Conservation (phyloP, 2,113 vertebrate genomes). For the Lampris incognitus region DNA sequence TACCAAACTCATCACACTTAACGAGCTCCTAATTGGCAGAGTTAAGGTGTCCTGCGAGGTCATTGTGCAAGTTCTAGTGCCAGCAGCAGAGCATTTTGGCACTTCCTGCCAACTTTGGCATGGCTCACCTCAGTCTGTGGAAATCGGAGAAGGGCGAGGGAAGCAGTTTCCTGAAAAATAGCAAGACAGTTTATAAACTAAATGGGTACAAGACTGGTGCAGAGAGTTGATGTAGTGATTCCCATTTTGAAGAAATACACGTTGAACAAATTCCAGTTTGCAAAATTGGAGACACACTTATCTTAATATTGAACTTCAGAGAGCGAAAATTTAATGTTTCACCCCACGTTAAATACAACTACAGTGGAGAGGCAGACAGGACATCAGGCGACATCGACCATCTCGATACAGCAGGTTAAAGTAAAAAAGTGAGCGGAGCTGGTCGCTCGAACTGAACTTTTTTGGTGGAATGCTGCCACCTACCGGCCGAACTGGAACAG, state of each 20-base stretch:
- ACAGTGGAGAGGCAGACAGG: too few species aligned
- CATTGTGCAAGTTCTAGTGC: slow-evolving; percentile 54
- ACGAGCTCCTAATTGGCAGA: slow-evolving; percentile 69
- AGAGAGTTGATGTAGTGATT: too few species aligned
- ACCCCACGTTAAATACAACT: too few species aligned
- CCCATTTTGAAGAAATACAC: too few species aligned
- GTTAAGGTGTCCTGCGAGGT: slow-evolving; percentile 61
- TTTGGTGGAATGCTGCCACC: slow-evolving; percentile 60
- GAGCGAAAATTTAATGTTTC: too few species aligned
- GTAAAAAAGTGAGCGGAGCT: too few species aligned
- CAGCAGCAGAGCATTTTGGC: slow-evolving; percentile 32
- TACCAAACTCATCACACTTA: slow-evolving; percentile 70
- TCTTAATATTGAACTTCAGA: too few species aligned
- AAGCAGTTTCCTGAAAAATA: slow-evolving; percentile 32
- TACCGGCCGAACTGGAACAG: slow-evolving; percentile 24
- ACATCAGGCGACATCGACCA: too few species aligned
- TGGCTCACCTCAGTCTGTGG: slow-evolving; percentile 34
- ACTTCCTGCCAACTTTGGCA: slow-evolving; percentile 55
- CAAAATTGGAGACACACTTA: too few species aligned
- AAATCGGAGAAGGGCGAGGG: slow-evolving; percentile 50
- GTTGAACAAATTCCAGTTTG: too few species aligned
- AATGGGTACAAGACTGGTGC: too few species aligned
- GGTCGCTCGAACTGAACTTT: background rate
- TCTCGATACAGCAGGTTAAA: too few species aligned
- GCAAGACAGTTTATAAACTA: background rate